These are phyloP conservation scores for Drosophila grimshawi DNA, from an alignment of 1,140 invertebrate species.

Conservation along the genomic window DNA sequence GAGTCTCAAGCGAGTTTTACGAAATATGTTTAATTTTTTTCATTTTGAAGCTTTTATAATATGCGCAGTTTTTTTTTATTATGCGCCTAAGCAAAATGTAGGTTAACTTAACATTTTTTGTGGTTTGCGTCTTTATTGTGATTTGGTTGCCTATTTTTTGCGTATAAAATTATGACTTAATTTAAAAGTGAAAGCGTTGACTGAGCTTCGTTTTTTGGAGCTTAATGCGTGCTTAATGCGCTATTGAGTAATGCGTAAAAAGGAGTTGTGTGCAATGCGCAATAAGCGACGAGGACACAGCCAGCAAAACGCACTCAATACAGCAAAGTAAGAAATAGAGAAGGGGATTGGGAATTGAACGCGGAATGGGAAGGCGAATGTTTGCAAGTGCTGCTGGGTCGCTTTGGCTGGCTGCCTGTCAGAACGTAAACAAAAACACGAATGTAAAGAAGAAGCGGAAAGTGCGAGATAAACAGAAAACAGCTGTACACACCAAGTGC, in stretches of 20 bases:
- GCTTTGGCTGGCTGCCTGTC: conserved; percentile 47
- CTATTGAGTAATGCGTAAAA: neutral
- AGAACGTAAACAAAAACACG: conserved; percentile 82
- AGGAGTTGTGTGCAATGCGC: conserved; percentile 27
- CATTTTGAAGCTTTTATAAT: conserved; percentile 15
- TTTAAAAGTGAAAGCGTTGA: conserved; percentile 77
- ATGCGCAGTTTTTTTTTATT: conserved; percentile 35
- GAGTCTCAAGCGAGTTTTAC: conserved; percentile 36
- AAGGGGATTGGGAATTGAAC: neutral
- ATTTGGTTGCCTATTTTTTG: conserved; percentile 34
- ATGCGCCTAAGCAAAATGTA: conserved; percentile 52
- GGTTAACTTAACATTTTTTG: conserved; percentile 60
- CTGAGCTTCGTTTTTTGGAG: conserved; percentile 28
- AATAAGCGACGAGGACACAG: conserved; percentile 15
- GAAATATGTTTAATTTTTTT: conserved; percentile 10
- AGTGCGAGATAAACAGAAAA: conserved; percentile 82
- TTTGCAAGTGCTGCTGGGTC: conserved; percentile 4
- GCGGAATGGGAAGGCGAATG: no score
- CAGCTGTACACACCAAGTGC: conserved; percentile 76
- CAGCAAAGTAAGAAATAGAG: conserved; percentile 32
- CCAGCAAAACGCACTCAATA: conserved; percentile 14
- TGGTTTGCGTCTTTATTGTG: conserved; percentile 4
- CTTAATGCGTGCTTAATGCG: conserved; percentile 48
- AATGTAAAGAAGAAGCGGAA: conserved; percentile 77
- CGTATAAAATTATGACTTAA: conserved; percentile 75